A percentile compares a stretch with the other conserved stretches of the same genome.
Conservation (phyloP, 2,797 vertebrate species). For the Sebastes steindachneri region DNA sequence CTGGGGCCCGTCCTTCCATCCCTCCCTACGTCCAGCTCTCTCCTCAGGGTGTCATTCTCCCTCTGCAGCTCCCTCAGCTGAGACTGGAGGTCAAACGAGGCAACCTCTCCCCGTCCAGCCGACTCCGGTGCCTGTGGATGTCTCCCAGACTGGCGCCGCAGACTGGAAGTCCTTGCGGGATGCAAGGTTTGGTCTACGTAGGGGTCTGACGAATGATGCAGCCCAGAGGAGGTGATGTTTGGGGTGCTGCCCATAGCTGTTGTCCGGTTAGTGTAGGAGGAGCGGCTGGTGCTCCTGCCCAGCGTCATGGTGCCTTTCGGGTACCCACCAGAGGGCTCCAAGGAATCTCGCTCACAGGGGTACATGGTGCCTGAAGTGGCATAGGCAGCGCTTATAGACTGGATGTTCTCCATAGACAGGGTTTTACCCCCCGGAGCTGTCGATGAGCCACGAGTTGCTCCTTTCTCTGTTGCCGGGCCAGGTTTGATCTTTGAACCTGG, state of each 20-base stretch:
- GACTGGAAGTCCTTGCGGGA: conserved; percentile 82
- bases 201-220: conserved; percentile 86
- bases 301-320: conserved; percentile 96
- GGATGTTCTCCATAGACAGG: conserved; percentile 97
- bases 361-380: conserved; percentile 95
- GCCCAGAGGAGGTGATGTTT: conserved; percentile 91
- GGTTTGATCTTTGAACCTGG: conserved; percentile 54
- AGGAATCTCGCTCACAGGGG: conserved; percentile 89
- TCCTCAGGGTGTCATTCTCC: conserved; percentile 92
- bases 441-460: conserved; percentile 76
- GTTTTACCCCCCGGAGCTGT: conserved; percentile 88
- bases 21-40: conserved; percentile 91
- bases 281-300: conserved; percentile 90
- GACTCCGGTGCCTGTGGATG: conserved; percentile 59
- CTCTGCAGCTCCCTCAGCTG: conserved; percentile 93
- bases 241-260: conserved; percentile 93
- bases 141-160: conserved; percentile 86
- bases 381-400: conserved; percentile 96
- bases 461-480: conserved; percentile 36
- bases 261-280: conserved; percentile 87
- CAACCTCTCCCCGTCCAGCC: conserved; percentile 46
- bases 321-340: conserved; percentile 88
- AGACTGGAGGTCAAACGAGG: conserved; percentile 88
- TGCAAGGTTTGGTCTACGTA: conserved; percentile 85
- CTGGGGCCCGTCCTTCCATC: conserved; percentile 88